Conservation (phyloP, 2,888 invertebrate genomes). For the Acanthopleura granulata region DNA sequence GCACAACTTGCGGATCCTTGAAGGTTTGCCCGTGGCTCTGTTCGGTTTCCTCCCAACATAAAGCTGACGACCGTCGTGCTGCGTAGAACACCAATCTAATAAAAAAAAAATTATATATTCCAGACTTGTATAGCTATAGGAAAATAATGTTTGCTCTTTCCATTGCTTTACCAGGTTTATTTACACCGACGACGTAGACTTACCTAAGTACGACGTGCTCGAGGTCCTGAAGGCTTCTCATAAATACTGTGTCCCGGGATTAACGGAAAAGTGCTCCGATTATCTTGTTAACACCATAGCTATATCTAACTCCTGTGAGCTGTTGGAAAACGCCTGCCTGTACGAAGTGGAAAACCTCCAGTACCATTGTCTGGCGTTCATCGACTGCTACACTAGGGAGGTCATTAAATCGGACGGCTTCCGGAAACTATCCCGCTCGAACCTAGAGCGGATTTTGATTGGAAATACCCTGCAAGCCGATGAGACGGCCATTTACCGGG, state of each 20-base stretch:
- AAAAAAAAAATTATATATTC: too few species aligned
- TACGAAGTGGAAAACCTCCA: not conserved
- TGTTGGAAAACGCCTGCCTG: not conserved
- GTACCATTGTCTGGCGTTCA: not conserved
- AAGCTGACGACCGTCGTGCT: too few species aligned
- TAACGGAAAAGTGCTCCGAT: not conserved
- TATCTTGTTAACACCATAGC: not conserved
- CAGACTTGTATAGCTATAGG: too few species aligned
- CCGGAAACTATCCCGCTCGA: not conserved
- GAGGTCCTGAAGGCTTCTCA: not conserved
- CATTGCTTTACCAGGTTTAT: not conserved
- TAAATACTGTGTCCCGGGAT: not conserved
- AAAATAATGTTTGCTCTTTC: not conserved
- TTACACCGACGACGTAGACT: not conserved
- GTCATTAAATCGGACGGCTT: not conserved
- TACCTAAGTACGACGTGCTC: not conserved
- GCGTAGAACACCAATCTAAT: too few species aligned
- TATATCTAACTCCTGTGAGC: not conserved
- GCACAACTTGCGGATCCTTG: too few species aligned
- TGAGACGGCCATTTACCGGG: not conserved
- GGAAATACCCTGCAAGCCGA: not conserved
- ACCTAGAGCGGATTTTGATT: not conserved
- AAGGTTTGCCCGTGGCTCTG: too few species aligned
- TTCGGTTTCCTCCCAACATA: too few species aligned
- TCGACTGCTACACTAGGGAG: not conserved